These are phyloP conservation scores for Myotis vivesi DNA, from an alignment of 2,797 vertebrate genomes.

Conservation along the genomic window DNA sequence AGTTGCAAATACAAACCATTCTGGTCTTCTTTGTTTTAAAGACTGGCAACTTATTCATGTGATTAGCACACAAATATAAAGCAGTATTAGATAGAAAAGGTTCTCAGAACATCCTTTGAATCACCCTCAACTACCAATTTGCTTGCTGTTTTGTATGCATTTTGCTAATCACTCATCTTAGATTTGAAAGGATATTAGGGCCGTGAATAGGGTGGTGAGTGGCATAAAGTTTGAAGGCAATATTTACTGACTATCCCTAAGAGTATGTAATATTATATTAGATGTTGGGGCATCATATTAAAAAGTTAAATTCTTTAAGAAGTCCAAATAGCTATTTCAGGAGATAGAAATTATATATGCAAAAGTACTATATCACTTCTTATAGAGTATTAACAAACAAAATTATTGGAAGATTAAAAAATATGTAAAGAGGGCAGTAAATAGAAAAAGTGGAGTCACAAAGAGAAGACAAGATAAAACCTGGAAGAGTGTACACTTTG, in stretches of 20 bases:
- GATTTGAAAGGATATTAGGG: slow-evolving; percentile 35
- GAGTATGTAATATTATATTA: not conserved
- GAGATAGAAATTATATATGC: not conserved
- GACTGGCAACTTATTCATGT: slow-evolving; percentile 52
- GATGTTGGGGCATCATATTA: not conserved
- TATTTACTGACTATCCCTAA: not conserved
- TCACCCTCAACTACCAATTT: slow-evolving; percentile 46
- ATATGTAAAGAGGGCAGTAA: not conserved
- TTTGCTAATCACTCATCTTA: slow-evolving; percentile 31
- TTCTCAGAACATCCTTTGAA: slow-evolving; percentile 54
- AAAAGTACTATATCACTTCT: slow-evolving; percentile 24
- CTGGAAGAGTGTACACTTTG: not conserved
- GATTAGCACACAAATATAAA: slow-evolving; percentile 62
- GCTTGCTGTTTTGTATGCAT: slow-evolving; percentile 44
- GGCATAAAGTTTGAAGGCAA: not conserved
- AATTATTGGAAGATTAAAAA: not conserved
- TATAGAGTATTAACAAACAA: slow-evolving; percentile 35
- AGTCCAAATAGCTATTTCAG: slow-evolving; percentile 12
- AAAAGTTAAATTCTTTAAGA: slow-evolving; percentile 44
- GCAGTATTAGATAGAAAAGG: slow-evolving; percentile 47
- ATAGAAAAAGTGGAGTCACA: not conserved
- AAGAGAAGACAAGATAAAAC: not conserved
- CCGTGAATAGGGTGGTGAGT: not conserved
- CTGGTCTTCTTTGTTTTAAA: slow-evolving; percentile 66
- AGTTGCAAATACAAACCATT: slow-evolving; percentile 60